These are phyloP conservation scores for Polyodon spathula DNA, from an alignment of 2,113 vertebrate genomes.

Conservation along the genomic window DNA sequence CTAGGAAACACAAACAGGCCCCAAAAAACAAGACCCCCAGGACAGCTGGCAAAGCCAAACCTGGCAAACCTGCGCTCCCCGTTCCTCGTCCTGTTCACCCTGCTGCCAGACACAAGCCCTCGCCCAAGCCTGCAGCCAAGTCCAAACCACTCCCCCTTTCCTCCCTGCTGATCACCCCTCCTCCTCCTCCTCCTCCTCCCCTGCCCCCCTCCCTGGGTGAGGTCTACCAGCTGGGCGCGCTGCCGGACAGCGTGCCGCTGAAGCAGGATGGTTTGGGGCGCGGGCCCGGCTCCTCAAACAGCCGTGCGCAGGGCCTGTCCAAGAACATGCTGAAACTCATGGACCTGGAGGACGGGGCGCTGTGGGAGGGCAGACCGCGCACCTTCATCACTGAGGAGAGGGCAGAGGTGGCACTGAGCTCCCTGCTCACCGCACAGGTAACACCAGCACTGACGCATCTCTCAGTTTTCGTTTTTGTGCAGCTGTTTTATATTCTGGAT, in stretches of 20 bases:
- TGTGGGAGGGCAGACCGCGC: conserved; percentile 74
- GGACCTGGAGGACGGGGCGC: conserved; percentile 80
- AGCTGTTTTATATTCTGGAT: no score
- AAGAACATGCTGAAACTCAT: conserved; percentile 74
- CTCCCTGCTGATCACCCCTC: no score
- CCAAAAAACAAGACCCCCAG: conserved; percentile 12
- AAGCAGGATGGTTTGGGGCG: conserved; percentile 39
- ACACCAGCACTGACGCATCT: no score
- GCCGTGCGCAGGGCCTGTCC: conserved; percentile 46
- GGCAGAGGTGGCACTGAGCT: conserved; percentile 73
- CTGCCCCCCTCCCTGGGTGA: conserved; percentile 24
- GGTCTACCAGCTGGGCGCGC: background rate
- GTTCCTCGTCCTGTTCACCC: no score
- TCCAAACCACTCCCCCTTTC: conserved; percentile 18
- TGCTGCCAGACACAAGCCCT: no score
- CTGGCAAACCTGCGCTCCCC: background rate
- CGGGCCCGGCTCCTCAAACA: conserved; percentile 25
- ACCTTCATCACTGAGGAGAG: conserved; percentile 81
- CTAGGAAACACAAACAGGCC: conserved; percentile 50
- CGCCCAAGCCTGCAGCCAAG: no score
- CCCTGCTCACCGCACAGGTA: conserved; percentile 76
- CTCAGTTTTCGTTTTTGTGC: no score
- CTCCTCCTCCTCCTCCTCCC: no score
- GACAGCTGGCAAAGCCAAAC: background rate
- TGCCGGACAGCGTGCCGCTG: background rate